Evolutionary conservation across 2,888 invertebrate species (phyloP), one percentile per base, ranked within the genome.

Genomic region (Petrolisthes manimaculis): DNA sequence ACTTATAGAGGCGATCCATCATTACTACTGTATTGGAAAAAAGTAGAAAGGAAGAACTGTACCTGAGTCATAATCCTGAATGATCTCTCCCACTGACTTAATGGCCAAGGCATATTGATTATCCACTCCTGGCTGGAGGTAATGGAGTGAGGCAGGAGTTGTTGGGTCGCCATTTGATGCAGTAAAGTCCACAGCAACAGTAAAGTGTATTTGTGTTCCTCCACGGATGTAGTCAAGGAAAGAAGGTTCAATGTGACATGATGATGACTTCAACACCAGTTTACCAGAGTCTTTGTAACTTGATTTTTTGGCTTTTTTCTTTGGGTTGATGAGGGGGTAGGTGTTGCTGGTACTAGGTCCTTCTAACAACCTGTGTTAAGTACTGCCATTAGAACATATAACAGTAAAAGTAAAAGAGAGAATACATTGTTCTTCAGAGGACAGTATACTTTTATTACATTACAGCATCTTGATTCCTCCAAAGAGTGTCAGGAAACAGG

Each of bases 201-300:
- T 93, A 85, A 92, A 93, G 91, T 93, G 92, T 37, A 93, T 91
- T 89, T 92, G 92, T 37, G 92, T 91, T 92, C 94, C 94, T 78
- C 93, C 93, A 89, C 93, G 92, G 77, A 94, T 93, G 92, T 93
- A 94, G 91, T 94, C 94, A 79, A 94, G 91, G 92, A 94, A 94
- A 5, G 92, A 89, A 51, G 91, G 91, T 81, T 92, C 91, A 81
- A 88, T 91, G 61, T 92, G 91, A 6, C 91, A 84, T 21, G 91
- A 86, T 6, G 92, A 74, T 82, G 90, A 91, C 69, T 91, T 91
- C 4, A 92, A 54, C 91, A 94, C 94, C 69, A 94, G 91, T 89
- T 94, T 93, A 53, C 94, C 94, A 55, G 94, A 94, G 91, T 94
- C 93, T 90, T 93, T 93, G 92, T 94, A 94, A 71, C 84, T 85